These are phyloP conservation scores for Perca schrenkii DNA, from an alignment of 2,113 vertebrate species.

Conservation along the genomic window DNA sequence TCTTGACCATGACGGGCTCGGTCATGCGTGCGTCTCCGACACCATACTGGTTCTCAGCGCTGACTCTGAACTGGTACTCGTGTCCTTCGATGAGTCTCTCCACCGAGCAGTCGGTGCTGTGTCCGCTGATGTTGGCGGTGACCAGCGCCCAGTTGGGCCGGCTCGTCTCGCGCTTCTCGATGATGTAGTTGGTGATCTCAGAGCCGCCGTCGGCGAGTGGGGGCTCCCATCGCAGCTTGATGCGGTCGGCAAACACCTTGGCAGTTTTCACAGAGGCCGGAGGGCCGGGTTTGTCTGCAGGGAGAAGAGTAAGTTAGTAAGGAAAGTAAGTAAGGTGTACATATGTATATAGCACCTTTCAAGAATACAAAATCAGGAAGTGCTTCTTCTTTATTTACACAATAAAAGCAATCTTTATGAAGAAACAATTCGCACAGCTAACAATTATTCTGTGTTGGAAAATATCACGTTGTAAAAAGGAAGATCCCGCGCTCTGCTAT, in stretches of 20 bases:
- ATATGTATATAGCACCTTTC: too few relatives aligned
- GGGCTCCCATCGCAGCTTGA: conserved; percentile 95
- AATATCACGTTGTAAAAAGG: too few relatives aligned
- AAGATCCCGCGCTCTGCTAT: too few relatives aligned
- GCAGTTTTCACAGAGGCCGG: conserved; percentile 93
- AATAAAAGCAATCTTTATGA: too few relatives aligned
- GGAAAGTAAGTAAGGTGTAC: too few relatives aligned
- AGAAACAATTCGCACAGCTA: too few relatives aligned
- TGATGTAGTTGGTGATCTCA: conserved; percentile 98
- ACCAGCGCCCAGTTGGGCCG: conserved; percentile 98
- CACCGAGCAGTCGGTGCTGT: conserved; percentile 92
- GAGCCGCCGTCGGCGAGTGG: conserved; percentile 96
- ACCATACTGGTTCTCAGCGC: conserved; percentile 98
- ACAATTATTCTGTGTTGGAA: too few relatives aligned
- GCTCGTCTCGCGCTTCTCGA: conserved; percentile 98
- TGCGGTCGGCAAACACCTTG: conserved; percentile 92
- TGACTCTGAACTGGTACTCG: conserved; percentile 97
- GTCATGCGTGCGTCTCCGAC: conserved; percentile 92
- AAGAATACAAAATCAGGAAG: too few relatives aligned
- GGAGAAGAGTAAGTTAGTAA: not conserved
- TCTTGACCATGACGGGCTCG: conserved; percentile 92
- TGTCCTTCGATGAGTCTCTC: conserved; percentile 98
- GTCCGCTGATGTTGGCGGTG: conserved; percentile 88
- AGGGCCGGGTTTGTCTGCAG: conserved; percentile 95
- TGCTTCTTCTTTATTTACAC: too few relatives aligned